These are phyloP conservation scores for Orthonyx spaldingii DNA, from an alignment of 2,113 vertebrate species.

Conservation along the genomic window DNA sequence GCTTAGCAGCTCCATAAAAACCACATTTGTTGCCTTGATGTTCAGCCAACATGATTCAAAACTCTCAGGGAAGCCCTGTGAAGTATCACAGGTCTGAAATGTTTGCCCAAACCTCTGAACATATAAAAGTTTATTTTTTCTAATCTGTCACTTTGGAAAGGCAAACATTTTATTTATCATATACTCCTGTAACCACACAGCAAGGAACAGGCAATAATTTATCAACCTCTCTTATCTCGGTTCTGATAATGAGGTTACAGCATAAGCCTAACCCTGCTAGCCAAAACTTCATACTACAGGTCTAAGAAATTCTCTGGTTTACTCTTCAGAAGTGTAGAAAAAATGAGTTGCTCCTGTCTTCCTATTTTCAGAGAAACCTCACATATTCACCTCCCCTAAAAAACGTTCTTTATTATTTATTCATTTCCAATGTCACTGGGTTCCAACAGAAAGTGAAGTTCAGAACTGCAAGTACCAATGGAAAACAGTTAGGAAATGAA, in stretches of 20 bases:
- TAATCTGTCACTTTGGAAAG: not conserved
- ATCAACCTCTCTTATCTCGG: not conserved
- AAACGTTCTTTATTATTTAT: not conserved
- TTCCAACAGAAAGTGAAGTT: not conserved
- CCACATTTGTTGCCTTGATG: not conserved
- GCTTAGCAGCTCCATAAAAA: not conserved
- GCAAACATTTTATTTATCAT: not conserved
- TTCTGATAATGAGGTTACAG: not conserved
- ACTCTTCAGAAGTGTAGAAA: not conserved
- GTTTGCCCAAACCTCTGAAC: not conserved
- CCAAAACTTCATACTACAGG: not conserved
- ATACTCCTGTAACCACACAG: not conserved
- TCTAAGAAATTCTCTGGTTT: slow-evolving; percentile 19
- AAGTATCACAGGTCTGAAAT: not conserved
- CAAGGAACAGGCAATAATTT: not conserved
- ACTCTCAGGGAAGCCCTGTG: not conserved
- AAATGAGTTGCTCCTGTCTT: not conserved
- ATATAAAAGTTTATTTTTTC: not conserved
- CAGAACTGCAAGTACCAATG: not conserved
- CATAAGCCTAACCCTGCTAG: not conserved
- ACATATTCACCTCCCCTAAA: not conserved
- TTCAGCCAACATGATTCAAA: not conserved
- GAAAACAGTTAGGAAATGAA: not conserved
- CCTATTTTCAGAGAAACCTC: slow-evolving; percentile 30
- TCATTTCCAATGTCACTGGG: not conserved